Percentiles rank a stretch among this genome's conserved stretches.
Conservation (phyloP, 2,888 invertebrate species). For the Dasysyrphus albostriatus region DNA sequence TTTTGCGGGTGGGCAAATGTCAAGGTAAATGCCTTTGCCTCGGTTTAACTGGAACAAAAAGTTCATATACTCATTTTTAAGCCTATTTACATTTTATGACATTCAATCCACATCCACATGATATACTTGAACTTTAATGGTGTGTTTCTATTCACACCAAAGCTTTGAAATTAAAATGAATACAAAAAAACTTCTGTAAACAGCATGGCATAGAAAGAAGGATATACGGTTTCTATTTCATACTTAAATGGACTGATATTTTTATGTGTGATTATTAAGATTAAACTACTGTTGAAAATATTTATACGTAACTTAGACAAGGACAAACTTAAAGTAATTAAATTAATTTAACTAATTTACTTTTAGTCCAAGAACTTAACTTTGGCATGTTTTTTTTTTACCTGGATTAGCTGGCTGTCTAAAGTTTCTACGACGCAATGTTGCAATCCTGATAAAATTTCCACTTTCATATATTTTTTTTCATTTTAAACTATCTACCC, state of each 20-base stretch:
- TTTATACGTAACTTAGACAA: too few species aligned
- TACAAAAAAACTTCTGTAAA: not conserved
- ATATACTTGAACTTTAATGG: not conserved
- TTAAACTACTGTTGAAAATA: too few species aligned
- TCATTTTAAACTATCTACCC: too few species aligned
- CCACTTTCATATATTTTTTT: too few species aligned
- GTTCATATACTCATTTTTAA: not conserved
- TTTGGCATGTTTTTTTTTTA: too few species aligned
- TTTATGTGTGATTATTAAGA: not conserved
- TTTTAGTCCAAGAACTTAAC: too few species aligned
- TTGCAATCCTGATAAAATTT: too few species aligned
- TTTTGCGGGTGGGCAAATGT: conserved; percentile 11
- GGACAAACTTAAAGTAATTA: too few species aligned
- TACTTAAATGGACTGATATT: not conserved
- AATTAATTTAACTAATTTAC: too few species aligned
- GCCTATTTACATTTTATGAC: not conserved
- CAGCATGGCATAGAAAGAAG: not conserved
- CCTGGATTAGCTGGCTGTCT: too few species aligned
- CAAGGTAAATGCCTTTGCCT: conserved; percentile 7
- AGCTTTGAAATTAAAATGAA: not conserved
- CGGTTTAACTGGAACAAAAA: not conserved
- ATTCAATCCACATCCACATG: not conserved
- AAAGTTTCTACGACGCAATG: too few species aligned
- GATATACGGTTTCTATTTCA: not conserved
- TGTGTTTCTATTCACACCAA: not conserved